These are phyloP conservation scores for Eupithecia vulgata DNA, from an alignment of 2,888 invertebrate genomes.

Conservation along the genomic window DNA sequence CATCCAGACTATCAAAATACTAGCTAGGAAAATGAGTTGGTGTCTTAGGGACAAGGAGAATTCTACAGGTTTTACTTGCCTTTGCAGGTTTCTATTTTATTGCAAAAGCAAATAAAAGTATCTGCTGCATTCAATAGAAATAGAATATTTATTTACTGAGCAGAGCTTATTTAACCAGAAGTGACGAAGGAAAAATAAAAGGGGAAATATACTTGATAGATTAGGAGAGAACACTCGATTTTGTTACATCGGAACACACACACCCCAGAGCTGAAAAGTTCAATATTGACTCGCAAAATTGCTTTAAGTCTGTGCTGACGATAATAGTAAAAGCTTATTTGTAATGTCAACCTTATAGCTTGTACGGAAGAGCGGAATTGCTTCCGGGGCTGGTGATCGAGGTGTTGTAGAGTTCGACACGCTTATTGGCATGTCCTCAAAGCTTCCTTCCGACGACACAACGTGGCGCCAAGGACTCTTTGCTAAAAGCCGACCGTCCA, in stretches of 20 bases:
- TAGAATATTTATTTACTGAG: slow-evolving; percentile 38
- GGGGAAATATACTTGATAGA: slow-evolving; percentile 47
- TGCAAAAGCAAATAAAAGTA: slow-evolving; percentile 26
- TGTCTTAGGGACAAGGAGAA: background rate
- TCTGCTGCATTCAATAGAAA: slow-evolving; percentile 31
- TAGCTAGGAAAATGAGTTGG: background rate
- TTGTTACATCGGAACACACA: slow-evolving; percentile 73
- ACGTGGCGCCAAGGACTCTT: slow-evolving; percentile 57
- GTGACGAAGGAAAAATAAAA: slow-evolving; percentile 44
- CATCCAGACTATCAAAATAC: slow-evolving; percentile 6
- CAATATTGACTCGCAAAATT: slow-evolving; percentile 82
- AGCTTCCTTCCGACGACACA: slow-evolving; percentile 70
- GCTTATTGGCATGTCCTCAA: slow-evolving; percentile 79
- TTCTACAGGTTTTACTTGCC: background rate
- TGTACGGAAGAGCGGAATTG: slow-evolving; percentile 63
- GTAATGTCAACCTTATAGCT: slow-evolving; percentile 72
- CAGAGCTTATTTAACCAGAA: slow-evolving; percentile 38
- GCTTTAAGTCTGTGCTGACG: slow-evolving; percentile 76
- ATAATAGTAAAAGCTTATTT: slow-evolving; percentile 69
- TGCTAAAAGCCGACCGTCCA: slow-evolving; percentile 60
- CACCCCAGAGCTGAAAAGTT: slow-evolving; percentile 73
- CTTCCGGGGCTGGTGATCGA: slow-evolving; percentile 61
- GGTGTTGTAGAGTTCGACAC: slow-evolving; percentile 74
- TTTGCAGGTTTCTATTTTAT: slow-evolving; percentile 5
- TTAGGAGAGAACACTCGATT: slow-evolving; percentile 53